Evolutionary conservation across 2,113 vertebrate species (phyloP).

Genomic region (Campylorhamphus procurvoides): DNA sequence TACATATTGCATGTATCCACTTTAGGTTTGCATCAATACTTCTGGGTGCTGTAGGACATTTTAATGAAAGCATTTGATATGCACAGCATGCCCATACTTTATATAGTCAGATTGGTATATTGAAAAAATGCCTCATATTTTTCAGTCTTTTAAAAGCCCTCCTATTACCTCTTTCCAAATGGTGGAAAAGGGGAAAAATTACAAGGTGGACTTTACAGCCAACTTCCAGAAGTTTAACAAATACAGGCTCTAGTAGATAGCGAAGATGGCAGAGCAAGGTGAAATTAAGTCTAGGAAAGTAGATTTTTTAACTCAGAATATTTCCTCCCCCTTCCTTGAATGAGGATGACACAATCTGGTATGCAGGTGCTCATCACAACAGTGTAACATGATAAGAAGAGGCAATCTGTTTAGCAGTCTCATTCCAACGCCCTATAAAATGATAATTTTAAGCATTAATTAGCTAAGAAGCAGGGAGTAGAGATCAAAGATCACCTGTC

Average conservation of each 20-base stretch:
- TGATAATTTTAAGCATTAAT: not conserved
- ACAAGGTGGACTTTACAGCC: not conserved
- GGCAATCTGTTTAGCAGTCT: constrained; percentile 11
- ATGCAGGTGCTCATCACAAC: not conserved
- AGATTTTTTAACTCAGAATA: not conserved
- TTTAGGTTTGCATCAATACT: not conserved
- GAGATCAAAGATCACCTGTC: not conserved
- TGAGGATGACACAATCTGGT: not conserved
- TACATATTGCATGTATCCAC: not conserved
- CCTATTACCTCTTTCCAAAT: not conserved
- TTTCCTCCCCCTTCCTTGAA: not conserved
- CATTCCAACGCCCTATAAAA: not conserved
- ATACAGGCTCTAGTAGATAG: not conserved
- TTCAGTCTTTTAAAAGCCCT: not conserved
- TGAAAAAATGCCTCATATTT: not conserved
- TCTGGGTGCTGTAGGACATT: not conserved
- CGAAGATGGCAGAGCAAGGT: not conserved
- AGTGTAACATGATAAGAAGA: not conserved
- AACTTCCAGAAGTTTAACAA: not conserved
- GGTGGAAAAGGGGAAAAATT: not conserved
- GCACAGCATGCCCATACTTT: not conserved
- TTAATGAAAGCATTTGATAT: not conserved
- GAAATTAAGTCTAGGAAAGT: not conserved
- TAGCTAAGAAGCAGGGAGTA: constrained; percentile 1
- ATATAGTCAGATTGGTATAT: not conserved